Evolutionary conservation across 2,113 vertebrate species (phyloP), one percentile per base, ranked within the genome.

Genomic region (Heterotilapia buettikoferi): DNA sequence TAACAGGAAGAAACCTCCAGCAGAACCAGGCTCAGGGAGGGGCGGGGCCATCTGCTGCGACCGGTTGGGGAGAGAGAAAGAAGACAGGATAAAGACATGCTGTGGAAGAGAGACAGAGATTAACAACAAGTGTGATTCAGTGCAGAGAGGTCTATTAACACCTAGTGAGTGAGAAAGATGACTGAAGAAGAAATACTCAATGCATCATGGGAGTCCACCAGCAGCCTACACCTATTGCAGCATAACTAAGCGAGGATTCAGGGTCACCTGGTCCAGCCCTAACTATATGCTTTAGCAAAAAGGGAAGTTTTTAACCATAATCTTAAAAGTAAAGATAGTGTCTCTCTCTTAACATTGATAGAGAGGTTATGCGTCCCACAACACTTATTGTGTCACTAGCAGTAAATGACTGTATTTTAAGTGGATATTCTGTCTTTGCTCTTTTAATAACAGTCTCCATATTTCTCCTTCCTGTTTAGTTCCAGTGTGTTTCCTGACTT

Each of bases 81-180:
- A 59, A 59, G 6, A 56, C 54, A 56, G 4, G 13, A 59, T 29
- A 0, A 59, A 59, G 56, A 59, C 56, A 59, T 59, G 56, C 13
- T 59, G 56, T 29, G 24, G 14, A 59, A 31, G 14, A 31, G 26
- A 29, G 56, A 3, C 24, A 16, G 56, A 16, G 54, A 0, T 57
- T 57, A 57, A 57, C 0, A 57, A 57, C 24, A 57, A 0, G 0
- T 57, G 0, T 57, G 56, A 57, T 57, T 57, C 13, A 29, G 0
- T 57, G 13, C 56, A 57, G 56, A 29, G 56, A 57, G 2, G 56
- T 57, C 7, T 57, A 0, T 59, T 5, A 59, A 59, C 0, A 1
- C 21, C 0, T 26, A 57, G 56, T 29, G 24, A 29, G 4, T 59
- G 13, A 59, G 56, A 59, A 59, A 59, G 54, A 0, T 29, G 56